These are phyloP conservation scores for Mandrillus leucophaeus DNA, from an alignment of 2,113 vertebrate species.

Conservation along the genomic window DNA sequence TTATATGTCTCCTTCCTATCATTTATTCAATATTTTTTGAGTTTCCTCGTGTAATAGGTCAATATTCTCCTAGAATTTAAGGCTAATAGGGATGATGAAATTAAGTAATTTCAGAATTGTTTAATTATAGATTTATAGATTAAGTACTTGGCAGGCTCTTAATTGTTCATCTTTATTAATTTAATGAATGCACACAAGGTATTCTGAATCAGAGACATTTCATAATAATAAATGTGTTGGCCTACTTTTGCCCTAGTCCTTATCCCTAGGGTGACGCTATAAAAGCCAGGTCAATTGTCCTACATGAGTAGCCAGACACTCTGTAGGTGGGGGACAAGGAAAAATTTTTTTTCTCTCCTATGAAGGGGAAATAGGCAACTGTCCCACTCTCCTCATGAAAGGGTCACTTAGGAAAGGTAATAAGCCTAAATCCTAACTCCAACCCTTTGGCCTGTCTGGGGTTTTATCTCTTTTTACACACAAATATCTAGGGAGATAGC, in stretches of 20 bases:
- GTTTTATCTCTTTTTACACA: not conserved
- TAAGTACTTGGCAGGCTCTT: not conserved
- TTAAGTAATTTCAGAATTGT: not conserved
- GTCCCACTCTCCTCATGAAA: not conserved
- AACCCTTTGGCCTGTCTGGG: not conserved
- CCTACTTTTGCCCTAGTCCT: not conserved
- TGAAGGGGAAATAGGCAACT: not conserved
- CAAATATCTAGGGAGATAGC: not conserved
- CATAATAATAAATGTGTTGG: not conserved
- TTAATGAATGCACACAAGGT: not conserved
- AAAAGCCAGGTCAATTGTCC: not conserved
- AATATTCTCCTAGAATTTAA: constrained; percentile 2
- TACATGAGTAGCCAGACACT: not conserved
- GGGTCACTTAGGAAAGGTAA: not conserved
- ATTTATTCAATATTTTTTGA: constrained; percentile 26
- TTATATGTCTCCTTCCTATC: not conserved
- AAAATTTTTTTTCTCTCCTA: not conserved
- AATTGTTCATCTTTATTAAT: not conserved
- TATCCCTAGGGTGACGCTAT: not conserved
- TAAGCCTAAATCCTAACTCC: not conserved
- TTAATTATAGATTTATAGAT: not conserved
- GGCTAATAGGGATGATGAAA: not conserved
- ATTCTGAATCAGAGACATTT: not conserved
- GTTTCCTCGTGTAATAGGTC: not conserved
- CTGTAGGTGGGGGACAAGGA: not conserved